phyloP scores from a whole-genome alignment of 1,140 invertebrate genomes.

The Leptinotarsa texana region DNA sequence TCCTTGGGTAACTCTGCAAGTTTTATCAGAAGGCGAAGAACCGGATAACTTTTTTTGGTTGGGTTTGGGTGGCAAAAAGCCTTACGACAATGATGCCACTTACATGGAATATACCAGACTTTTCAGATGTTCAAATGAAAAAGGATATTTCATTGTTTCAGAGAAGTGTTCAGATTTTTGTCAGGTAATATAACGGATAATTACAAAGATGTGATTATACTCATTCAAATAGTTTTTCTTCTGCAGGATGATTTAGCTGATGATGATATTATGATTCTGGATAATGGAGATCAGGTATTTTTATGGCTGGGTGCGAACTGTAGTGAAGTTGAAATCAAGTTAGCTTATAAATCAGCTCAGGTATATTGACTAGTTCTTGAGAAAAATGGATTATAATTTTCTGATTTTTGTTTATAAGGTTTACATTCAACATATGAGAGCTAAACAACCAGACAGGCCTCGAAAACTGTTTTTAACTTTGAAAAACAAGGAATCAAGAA shows the following conservation, averaged over 20 bases:
- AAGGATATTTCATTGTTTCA: slow-evolving; percentile 98
- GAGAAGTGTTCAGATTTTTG: slow-evolving; percentile 99
- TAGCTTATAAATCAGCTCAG: slow-evolving; percentile 98
- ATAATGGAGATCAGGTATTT: slow-evolving; percentile 97
- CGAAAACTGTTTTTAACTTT: slow-evolving; percentile 94
- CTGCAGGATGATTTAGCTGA: slow-evolving; percentile 95
- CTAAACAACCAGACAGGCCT: slow-evolving; percentile 90
- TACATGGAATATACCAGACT: slow-evolving; percentile 94
- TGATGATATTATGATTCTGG: slow-evolving; percentile 99
- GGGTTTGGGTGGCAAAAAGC: slow-evolving; percentile 88
- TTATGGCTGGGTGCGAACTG: slow-evolving; percentile 95
- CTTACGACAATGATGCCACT: slow-evolving; percentile 88
- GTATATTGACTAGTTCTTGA: slow-evolving; percentile 57
- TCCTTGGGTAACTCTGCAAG: slow-evolving; percentile 83
- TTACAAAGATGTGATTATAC: too few species aligned
- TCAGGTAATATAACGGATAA: slow-evolving; percentile 68
- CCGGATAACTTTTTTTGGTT: slow-evolving; percentile 99
- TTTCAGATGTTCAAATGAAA: slow-evolving; percentile 99
- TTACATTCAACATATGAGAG: slow-evolving; percentile 96
- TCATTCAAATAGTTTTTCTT: slow-evolving; percentile 22
- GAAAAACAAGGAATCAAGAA: slow-evolving; percentile 93
- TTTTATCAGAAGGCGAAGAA: slow-evolving; percentile 95
- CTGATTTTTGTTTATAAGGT: slow-evolving; percentile 65
- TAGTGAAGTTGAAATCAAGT: slow-evolving; percentile 98
- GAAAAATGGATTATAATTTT: neutral